Percentiles rank a stretch among this genome's conserved stretches.
phyloP scores from a whole-genome alignment of 1,140 invertebrate species.

The Macrosteles quadrilineatus region DNA sequence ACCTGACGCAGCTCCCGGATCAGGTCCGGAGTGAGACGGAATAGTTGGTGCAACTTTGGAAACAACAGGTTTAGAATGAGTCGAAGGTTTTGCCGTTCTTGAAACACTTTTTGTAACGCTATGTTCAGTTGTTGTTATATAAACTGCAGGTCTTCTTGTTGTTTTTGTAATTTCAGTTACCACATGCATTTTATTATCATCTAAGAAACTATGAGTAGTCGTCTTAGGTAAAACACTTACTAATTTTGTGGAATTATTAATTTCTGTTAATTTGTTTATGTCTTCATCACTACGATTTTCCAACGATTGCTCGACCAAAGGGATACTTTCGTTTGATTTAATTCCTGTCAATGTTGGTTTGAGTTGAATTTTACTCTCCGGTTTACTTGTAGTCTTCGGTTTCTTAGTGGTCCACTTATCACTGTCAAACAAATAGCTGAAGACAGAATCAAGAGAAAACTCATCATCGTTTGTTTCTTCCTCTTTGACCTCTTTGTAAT shows the following conservation, averaged over 20 bases:
- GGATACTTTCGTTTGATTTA: not conserved
- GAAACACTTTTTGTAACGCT: not conserved
- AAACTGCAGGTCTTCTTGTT: too few species aligned
- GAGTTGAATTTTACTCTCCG: not conserved
- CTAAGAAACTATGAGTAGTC: too few species aligned
- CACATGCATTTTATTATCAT: too few species aligned
- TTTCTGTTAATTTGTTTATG: not conserved
- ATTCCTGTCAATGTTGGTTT: not conserved
- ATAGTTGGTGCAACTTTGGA: conserved; percentile 1
- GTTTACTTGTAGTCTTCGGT: not conserved
- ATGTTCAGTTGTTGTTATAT: not conserved
- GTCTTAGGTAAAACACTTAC: too few species aligned
- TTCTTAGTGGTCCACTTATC: conserved; percentile 17
- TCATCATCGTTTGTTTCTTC: conserved; percentile 19
- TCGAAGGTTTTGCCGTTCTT: not conserved
- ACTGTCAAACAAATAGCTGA: conserved; percentile 30
- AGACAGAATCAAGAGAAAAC: conserved; percentile 34
- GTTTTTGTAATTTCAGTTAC: too few species aligned
- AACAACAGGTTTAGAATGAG: not conserved
- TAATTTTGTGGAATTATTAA: too few species aligned
- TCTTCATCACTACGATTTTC: conserved; percentile 10
- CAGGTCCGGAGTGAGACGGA: conserved; percentile 20
- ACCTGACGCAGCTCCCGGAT: conserved; percentile 51
- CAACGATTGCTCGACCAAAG: not conserved
- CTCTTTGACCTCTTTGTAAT: conserved; percentile 15